Evolutionary conservation across 2,888 invertebrate genomes (phyloP).

Genomic region (Caenorhabditis doughertyi): DNA sequence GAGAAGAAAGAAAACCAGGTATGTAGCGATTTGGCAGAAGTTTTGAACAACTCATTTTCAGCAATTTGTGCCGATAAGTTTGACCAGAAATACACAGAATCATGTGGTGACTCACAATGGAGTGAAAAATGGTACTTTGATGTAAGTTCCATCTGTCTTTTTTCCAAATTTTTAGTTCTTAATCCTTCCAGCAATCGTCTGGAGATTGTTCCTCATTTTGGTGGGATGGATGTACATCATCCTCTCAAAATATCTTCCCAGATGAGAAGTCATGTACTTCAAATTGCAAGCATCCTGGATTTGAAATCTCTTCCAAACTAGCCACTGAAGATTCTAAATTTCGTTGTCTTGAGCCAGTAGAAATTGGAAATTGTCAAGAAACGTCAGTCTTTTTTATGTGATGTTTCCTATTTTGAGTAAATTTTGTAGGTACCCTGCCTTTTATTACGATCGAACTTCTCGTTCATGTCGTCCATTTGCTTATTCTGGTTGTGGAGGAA

Average conservation of each 20-base stretch:
- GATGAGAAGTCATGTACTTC: constrained; percentile 69
- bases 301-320: constrained; percentile 64
- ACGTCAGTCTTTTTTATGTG: constrained; percentile 51
- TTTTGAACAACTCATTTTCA: constrained; percentile 18
- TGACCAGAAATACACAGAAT: constrained; percentile 75
- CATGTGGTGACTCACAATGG: constrained; percentile 79
- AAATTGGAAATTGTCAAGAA: constrained; percentile 75
- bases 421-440: constrained; percentile 71
- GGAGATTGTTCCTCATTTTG: constrained; percentile 77
- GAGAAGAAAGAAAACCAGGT: constrained; percentile 74
- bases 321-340: constrained; percentile 67
- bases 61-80: constrained; percentile 78
- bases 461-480: constrained; percentile 76
- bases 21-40: background rate
- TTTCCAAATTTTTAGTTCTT: background rate
- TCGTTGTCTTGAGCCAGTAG: constrained; percentile 75
- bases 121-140: constrained; percentile 75
- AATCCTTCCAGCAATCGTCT: constrained; percentile 70
- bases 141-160: constrained; percentile 27
- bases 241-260: constrained; percentile 79
- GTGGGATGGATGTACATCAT: constrained; percentile 79
- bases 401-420: no score
- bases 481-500: constrained; percentile 80
- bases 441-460: constrained; percentile 69
- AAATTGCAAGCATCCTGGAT: constrained; percentile 70